Evolutionary conservation across 2,888 invertebrate genomes (phyloP), one percentile per base, ranked within the genome.

Genomic region (Drosophila silvestris): DNA sequence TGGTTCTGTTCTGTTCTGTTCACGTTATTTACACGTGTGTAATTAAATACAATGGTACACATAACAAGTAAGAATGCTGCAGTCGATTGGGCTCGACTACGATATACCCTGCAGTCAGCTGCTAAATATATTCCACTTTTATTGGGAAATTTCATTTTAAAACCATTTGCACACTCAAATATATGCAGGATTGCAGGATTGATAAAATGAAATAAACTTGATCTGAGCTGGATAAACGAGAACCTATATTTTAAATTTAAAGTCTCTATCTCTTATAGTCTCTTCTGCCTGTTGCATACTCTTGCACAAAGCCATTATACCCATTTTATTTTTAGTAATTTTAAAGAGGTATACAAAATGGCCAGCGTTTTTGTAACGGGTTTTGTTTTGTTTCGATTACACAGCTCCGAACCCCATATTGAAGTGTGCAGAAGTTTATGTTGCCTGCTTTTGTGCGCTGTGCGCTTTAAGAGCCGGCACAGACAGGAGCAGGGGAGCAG

Each of bases 361-460:
- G 47, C 32, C 44, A 47, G 5, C 28, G 41, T 30, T 22, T 54
- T 26, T 54, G 28, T 56, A 26, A 39, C 33, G 19, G 54, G 22
- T 44, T 26, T 53, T 58, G 28, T 44, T 26, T 53, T 22, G 50
- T 37, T 30, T 41, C 32, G 39, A 57, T 30, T 54, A 19, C 54
- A 10, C 30, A 39, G 47, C 50, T 52, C 35, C 28, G 30, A 39
- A 41, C 37, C 41, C 28, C n/a, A 56, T 33, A 72, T 85, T 85
- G 74, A 88, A 80, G 71, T 35, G 35, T 35, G 12, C n/a, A 32
- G 9, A 60, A 53, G 22, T 60, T 54, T 35, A 30, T 63, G 61
- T 59, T 74, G 74, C 66, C 82, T 76, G 69, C 70, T 83, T 72
- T 74, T 72, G n/a, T 65, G 70, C 61, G 54, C 33, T 41, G 35